phyloP scores from a whole-genome alignment of 1,140 invertebrate species.

The Platorchestia sp. region DNA sequence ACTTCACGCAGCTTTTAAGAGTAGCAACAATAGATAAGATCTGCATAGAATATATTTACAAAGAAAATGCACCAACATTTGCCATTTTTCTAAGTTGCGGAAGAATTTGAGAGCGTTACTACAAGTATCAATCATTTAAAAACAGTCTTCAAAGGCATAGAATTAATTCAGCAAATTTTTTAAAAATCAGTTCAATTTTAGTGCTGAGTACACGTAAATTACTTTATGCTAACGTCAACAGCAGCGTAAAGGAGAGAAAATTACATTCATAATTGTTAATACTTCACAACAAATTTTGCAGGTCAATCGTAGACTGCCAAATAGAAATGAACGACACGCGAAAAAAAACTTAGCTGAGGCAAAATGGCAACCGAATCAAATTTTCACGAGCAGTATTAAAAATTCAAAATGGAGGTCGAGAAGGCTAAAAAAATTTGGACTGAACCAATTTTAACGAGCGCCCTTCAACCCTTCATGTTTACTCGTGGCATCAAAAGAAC shows the following conservation, averaged over 20 bases:
- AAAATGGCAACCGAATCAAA: background rate
- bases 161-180: background rate
- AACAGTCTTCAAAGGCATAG: background rate
- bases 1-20: background rate
- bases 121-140: background rate
- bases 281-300: background rate
- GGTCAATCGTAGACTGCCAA: background rate
- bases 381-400: background rate
- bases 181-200: background rate
- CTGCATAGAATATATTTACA: background rate
- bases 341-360: background rate
- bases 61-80: background rate
- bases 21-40: background rate
- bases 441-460: constrained; percentile 41
- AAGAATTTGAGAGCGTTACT: background rate
- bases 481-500: background rate
- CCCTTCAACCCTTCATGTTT: constrained; percentile 9
- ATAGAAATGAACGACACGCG: background rate
- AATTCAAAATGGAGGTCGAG: constrained; percentile 27
- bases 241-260: too few species aligned
- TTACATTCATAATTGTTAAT: background rate
- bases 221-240: too few species aligned
- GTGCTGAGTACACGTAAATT: too few species aligned
- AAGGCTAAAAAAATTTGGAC: background rate
- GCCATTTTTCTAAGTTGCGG: background rate